phyloP scores from a whole-genome alignment of 2,797 vertebrate species.

The Telmatherina bonti region DNA sequence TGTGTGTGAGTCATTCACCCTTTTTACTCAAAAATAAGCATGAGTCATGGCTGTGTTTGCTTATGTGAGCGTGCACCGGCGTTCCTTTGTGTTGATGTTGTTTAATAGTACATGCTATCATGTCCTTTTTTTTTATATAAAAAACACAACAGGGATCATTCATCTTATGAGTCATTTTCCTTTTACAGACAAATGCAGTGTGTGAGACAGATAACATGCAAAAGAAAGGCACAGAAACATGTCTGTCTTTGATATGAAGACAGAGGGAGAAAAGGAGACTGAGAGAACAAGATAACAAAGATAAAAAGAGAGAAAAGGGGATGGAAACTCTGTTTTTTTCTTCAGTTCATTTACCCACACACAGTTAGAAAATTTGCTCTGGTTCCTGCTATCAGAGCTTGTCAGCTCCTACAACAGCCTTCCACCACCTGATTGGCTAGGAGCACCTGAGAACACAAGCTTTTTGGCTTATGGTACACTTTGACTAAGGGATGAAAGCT shows the following conservation, averaged over 20 bases:
- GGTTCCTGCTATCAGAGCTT: constrained; percentile 20
- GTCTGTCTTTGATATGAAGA: constrained; percentile 29
- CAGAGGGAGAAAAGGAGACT: too few species aligned
- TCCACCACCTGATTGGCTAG: neutral
- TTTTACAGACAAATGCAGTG: constrained; percentile 21
- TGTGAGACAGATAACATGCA: constrained; percentile 46
- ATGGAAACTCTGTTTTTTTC: constrained; percentile 12
- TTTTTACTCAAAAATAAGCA: constrained; percentile 39
- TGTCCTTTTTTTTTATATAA: neutral
- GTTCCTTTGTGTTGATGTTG: constrained; percentile 6
- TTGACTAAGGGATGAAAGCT: neutral
- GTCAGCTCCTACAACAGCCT: neutral
- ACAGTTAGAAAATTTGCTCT: constrained; percentile 17
- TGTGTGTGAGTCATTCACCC: constrained; percentile 53
- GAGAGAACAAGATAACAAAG: too few species aligned
- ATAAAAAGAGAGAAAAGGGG: constrained; percentile 12
- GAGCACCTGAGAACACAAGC: too few species aligned
- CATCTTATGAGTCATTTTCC: constrained; percentile 52
- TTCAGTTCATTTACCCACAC: constrained; percentile 21
- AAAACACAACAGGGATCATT: neutral
- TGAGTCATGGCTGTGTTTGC: constrained; percentile 49
- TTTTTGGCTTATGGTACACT: neutral
- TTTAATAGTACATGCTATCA: constrained; percentile 11
- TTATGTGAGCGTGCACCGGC: neutral
- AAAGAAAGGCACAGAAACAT: constrained; percentile 38